Conservation (phyloP, 2,113 vertebrate species). For the Pseudopodoces humilis region DNA sequence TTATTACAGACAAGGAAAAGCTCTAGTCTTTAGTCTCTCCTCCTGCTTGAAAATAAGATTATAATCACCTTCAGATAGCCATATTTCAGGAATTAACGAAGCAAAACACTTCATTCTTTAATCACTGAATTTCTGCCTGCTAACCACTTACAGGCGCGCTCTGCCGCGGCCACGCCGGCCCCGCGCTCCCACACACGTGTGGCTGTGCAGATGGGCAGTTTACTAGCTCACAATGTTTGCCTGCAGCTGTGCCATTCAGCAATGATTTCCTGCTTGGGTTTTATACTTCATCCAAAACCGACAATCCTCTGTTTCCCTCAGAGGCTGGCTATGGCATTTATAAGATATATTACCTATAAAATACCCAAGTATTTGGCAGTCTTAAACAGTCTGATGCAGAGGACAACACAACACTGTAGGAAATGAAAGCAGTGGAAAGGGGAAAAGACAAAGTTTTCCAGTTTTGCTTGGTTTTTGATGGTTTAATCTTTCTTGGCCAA, state of each 20-base stretch:
- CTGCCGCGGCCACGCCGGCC: background rate
- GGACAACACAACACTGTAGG: constrained; percentile 54
- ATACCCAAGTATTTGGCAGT: constrained; percentile 63
- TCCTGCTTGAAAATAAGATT: constrained; percentile 9
- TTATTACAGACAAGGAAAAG: background rate
- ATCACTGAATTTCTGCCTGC: constrained; percentile 19
- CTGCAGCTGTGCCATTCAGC: constrained; percentile 65
- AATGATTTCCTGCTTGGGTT: constrained; percentile 62
- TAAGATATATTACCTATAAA: constrained; percentile 70
- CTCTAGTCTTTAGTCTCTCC: background rate
- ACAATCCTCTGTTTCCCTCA: constrained; percentile 63
- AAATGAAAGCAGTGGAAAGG: constrained; percentile 49
- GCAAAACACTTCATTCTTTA: constrained; percentile 31
- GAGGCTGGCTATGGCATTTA: constrained; percentile 64
- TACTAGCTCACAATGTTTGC: constrained; percentile 57
- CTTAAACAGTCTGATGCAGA: constrained; percentile 51
- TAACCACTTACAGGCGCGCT: constrained; percentile 7
- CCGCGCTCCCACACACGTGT: constrained; percentile 41
- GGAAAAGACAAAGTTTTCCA: constrained; percentile 25
- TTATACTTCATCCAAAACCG: constrained; percentile 63
- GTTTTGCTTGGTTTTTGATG: constrained; percentile 6
- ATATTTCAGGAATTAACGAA: constrained; percentile 35
- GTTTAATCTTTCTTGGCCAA: constrained; percentile 47
- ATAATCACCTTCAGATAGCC: constrained; percentile 17
- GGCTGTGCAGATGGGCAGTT: constrained; percentile 64